A percentile compares a stretch with the other conserved stretches of the same genome.
Conservation (phyloP, 1,140 invertebrate species). For the Zaprionus taronus region DNA sequence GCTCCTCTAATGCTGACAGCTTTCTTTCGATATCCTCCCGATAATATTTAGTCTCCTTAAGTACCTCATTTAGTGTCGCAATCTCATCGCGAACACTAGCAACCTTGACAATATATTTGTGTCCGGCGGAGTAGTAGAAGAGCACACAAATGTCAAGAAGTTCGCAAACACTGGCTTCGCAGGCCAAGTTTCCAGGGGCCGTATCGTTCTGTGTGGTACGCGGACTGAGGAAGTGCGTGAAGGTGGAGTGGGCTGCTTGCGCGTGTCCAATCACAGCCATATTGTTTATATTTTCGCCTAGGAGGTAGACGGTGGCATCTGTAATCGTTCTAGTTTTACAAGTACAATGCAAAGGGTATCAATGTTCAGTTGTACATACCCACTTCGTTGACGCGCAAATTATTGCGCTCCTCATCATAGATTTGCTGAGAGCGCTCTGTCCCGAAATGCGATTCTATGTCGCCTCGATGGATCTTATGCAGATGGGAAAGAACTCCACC, state of each 20-base stretch:
- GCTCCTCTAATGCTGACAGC: constrained; percentile 69
- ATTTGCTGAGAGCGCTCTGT: constrained; percentile 83
- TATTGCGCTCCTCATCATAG: constrained; percentile 77
- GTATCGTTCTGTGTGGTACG: constrained; percentile 37
- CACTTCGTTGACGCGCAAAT: constrained; percentile 54
- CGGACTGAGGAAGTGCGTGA: constrained; percentile 70
- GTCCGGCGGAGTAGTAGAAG: constrained; percentile 82
- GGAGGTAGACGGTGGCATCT: constrained; percentile 65
- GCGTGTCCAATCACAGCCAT: constrained; percentile 66
- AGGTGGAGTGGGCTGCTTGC: constrained; percentile 59
- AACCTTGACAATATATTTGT: constrained; percentile 83
- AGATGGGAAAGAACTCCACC: constrained; percentile 89
- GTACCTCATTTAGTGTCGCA: constrained; percentile 77
- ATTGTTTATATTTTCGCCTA: constrained; percentile 71
- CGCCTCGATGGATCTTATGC: constrained; percentile 87
- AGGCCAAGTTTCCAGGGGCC: constrained; percentile 56
- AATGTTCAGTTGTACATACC: constrained; percentile 49
- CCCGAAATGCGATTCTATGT: constrained; percentile 85
- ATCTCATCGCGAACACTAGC: constrained; percentile 80
- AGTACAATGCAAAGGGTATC: background rate
- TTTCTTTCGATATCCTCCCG: constrained; percentile 78
- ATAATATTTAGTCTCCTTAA: constrained; percentile 79
- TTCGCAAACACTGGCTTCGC: constrained; percentile 68
- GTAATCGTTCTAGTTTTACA: background rate
- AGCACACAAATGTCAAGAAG: constrained; percentile 77